Evolutionary conservation across 2,888 invertebrate genomes (phyloP), one percentile per base, ranked within the genome.

Genomic region (Drosophila pegasa): DNA sequence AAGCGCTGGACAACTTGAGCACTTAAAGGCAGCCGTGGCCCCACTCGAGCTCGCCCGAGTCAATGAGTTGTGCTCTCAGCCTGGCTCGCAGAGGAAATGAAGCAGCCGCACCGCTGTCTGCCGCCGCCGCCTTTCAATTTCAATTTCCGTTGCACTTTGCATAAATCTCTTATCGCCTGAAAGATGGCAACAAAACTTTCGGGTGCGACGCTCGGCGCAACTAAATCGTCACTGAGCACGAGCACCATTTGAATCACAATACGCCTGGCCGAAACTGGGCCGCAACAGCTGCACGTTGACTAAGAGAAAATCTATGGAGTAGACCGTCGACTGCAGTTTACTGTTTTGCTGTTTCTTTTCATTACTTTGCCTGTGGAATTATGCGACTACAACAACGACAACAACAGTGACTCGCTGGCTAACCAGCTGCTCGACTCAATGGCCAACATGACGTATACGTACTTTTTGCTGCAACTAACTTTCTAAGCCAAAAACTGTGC

Each of bases 101-200:
- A 22, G 27, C 29, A 51, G 40, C 45, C 56, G 48, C 40, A 48
- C 62, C 47, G 20, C 72, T 64, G 76, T 72, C 50, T 63, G 61
- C 51, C 27, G 25, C 60, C 48, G 47, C 37, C 33, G 59, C 37
- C 64, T 71, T 69, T 72, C 63, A 75, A 68, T 78, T 82, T 78
- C 71, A 85, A 83, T 83, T 86, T 86, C 86, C 86, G 86, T 58
- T 78, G 84, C 83, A 86, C 83, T 76, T 74, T 73, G 82, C 83
- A 86, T 83, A 86, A 80, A 80, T 83, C 71, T 80, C 70, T 71
- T 75, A 73, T 77, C 74, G 79, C 22, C 50, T 35, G 56, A 55
- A 69, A 68, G 65, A 71, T 68, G 65, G 62, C 67, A 84, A 71
- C 56, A n/a, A n/a, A n/a, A n/a, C n/a, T n/a, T n/a, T n/a, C n/a